Conservation (phyloP, 2,113 vertebrate species). For the Gallinago media region DNA sequence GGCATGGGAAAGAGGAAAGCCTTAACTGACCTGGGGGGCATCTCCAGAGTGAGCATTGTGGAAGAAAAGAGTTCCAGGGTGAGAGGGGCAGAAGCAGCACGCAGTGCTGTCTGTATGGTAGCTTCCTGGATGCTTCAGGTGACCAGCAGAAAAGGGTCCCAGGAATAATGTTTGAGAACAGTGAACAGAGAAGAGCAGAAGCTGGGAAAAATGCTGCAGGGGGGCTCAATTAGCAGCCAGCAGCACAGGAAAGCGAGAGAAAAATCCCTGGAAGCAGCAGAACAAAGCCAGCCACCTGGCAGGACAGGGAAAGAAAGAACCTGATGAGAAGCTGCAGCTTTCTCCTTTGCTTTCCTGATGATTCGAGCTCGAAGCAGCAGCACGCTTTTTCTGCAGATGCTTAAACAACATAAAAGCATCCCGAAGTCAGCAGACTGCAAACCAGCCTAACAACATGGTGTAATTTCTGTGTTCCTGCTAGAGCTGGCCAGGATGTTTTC, state of each 20-base stretch:
- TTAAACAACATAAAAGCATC: background rate
- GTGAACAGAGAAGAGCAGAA: background rate
- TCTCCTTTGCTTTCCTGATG: slow-evolving; percentile 30
- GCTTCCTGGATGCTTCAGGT: background rate
- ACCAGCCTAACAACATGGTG: background rate
- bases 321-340: slow-evolving; percentile 30
- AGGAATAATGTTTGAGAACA: fast-evolving
- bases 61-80: background rate
- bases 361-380: background rate
- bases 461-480: slow-evolving; percentile 16
- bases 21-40: background rate
- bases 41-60: background rate
- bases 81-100: background rate
- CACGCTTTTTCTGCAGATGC: background rate
- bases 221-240: background rate
- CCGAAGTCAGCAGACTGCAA: slow-evolving; percentile 35
- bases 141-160: background rate
- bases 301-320: slow-evolving; percentile 24
- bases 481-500: background rate
- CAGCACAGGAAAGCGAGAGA: background rate
- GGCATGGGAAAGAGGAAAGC: background rate
- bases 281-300: slow-evolving; percentile 11
- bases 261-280: slow-evolving; percentile 2
- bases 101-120: fast-evolving
- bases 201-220: background rate